These are phyloP conservation scores for Rhopalosiphum padi DNA, from an alignment of 1,140 invertebrate genomes.

Conservation along the genomic window DNA sequence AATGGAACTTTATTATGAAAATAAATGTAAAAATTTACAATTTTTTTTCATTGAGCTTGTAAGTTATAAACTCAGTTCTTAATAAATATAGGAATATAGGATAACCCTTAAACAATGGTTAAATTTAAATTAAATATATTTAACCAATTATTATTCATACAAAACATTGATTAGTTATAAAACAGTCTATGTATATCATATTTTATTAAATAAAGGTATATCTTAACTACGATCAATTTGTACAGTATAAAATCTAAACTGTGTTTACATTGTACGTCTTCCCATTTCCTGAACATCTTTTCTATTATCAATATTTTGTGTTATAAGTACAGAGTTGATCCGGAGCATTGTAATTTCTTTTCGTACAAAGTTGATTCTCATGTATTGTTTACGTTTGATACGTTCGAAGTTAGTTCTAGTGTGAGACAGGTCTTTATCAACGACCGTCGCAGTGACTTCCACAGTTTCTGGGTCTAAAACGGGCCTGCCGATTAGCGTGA, in stretches of 20 bases:
- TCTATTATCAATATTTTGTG: not conserved
- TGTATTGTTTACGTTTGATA: conserved; percentile 60
- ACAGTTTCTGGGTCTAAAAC: conserved; percentile 79
- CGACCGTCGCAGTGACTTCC: conserved; percentile 81
- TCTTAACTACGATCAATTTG: conserved; percentile 17
- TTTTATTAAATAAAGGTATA: not conserved
- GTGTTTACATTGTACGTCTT: not conserved
- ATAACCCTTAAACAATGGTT: not conserved
- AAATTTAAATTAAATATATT: not conserved
- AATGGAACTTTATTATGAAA: not conserved
- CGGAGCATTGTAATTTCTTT: conserved; percentile 58
- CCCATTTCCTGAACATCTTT: conserved; percentile 43
- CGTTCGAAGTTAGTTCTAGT: conserved; percentile 70
- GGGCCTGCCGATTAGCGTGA: conserved; percentile 84
- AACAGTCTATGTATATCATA: not conserved
- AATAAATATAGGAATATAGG: not conserved
- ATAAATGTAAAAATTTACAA: not conserved
- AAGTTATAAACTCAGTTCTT: not conserved
- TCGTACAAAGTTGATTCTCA: conserved; percentile 59
- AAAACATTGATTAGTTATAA: not conserved
- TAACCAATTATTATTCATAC: not conserved
- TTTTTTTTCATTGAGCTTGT: not conserved
- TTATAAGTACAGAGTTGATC: conserved; percentile 56
- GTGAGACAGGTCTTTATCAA: conserved; percentile 88
- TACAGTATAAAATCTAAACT: not conserved